Base-by-base conservation (phyloP, 2,113 vertebrate species). In the Phrynocephalus versicolor region DNA sequence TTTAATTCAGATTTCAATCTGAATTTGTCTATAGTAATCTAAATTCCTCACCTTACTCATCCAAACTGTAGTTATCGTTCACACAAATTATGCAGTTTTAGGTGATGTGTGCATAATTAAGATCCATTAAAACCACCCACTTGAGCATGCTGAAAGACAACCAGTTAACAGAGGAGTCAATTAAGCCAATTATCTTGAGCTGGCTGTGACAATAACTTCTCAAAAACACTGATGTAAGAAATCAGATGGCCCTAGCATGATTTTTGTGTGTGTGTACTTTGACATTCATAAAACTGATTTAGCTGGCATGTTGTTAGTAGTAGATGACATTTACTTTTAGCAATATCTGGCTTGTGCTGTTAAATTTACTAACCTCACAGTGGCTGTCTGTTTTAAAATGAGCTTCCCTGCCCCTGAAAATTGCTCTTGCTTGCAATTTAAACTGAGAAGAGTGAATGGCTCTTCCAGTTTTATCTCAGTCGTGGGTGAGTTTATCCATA, bases 111-210 rank as follows among this genome's bases (percentile, higher is more conserved):
- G 74, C 92, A 1, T 94, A 96, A 96, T 96, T 96, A 96, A 91
- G 93, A 93, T 91, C 95, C 92, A 96, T 96, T 96, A 97, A 94
- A 95, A 92, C 95, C 91, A 74, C 94, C 95, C 92, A 90, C 93
- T 51, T 51, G 5, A 95, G 94, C 92, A 91, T 90, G 95, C 92
- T 95, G 95, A 94, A 94, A 95, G 94, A 94, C 94, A 92, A 92
- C 95, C 92, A 90, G 93, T 94, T 94, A 94, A 95, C 95, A 95
- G 93, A 94, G 92, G 93, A 94, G 91, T 86, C 88, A 91, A 96
- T 94, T 94, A 94, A 91, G 83, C 92, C 91, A 95, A 92, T 96
- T 96, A 95, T 87, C 86, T 57, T 91, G 90, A 91, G 87, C 91
- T 89, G 93, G 92, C 91, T 94, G 14, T 95, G 94, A 87, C 84